These are phyloP conservation scores for Drosophila punjabiensis DNA, from an alignment of 1,140 invertebrate species.

Conservation along the genomic window DNA sequence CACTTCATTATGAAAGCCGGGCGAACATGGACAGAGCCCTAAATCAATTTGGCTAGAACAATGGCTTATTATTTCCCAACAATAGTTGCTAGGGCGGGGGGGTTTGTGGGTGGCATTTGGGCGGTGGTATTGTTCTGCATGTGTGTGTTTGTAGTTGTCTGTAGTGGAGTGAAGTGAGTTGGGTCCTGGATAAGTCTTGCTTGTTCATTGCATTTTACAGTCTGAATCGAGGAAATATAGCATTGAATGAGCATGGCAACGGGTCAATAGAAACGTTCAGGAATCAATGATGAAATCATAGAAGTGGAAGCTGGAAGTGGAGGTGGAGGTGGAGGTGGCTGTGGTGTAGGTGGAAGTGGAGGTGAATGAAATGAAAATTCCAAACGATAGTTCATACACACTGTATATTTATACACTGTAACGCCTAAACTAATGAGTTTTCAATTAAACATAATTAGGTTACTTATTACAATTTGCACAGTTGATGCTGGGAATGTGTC, in stretches of 20 bases:
- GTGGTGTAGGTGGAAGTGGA: neutral
- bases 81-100: slow-evolving; percentile 43
- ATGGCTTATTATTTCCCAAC: slow-evolving; percentile 66
- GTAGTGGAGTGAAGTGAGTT: slow-evolving; percentile 25
- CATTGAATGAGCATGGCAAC: slow-evolving; percentile 40
- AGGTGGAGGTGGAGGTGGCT: neutral
- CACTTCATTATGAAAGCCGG: slow-evolving; percentile 42
- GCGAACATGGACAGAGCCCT: slow-evolving; percentile 48
- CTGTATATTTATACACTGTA: slow-evolving; percentile 78
- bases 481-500: slow-evolving; percentile 36
- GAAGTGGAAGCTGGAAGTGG: slow-evolving; percentile 5
- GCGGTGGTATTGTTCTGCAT: slow-evolving; percentile 8
- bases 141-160: slow-evolving; percentile 20
- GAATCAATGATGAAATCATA: slow-evolving; percentile 53
- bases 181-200: slow-evolving; percentile 44
- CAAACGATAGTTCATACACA: slow-evolving; percentile 68
- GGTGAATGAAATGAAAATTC: slow-evolving; percentile 48
- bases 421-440: slow-evolving; percentile 79
- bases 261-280: slow-evolving; percentile 49
- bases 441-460: slow-evolving; percentile 57
- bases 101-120: slow-evolving; percentile 18
- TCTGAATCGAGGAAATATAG: slow-evolving; percentile 23
- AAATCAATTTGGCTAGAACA: slow-evolving; percentile 73
- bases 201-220: slow-evolving; percentile 60
- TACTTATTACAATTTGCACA: slow-evolving; percentile 85